Evolutionary conservation across 2,113 vertebrate species (phyloP).

Genomic region (Plotosus lineatus): DNA sequence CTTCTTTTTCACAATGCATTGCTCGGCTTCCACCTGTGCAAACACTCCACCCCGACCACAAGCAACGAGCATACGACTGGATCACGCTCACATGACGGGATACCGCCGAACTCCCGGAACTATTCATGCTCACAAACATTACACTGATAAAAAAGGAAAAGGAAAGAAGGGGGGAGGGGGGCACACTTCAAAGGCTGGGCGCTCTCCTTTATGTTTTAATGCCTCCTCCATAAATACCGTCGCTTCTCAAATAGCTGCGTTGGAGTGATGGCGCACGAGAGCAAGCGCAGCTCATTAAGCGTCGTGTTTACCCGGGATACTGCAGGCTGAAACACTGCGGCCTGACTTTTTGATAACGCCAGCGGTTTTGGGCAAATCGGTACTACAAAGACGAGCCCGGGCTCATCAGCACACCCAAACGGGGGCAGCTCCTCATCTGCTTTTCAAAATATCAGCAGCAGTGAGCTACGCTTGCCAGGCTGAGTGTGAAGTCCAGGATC

Average conservation of each 20-base stretch:
- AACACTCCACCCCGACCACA: slow-evolving; percentile 49
- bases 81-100: slow-evolving; percentile 37
- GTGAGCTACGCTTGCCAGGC: not conserved
- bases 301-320: slow-evolving; percentile 52
- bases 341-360: slow-evolving; percentile 23
- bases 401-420: slow-evolving; percentile 30
- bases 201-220: slow-evolving; percentile 55
- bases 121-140: slow-evolving; percentile 40
- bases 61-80: slow-evolving; percentile 35
- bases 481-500: slow-evolving; percentile 22
- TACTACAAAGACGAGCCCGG: slow-evolving; percentile 51
- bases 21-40: slow-evolving; percentile 59
- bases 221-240: slow-evolving; percentile 58
- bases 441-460: slow-evolving; percentile 32
- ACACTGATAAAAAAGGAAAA: slow-evolving; percentile 28
- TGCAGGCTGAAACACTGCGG: slow-evolving; percentile 36
- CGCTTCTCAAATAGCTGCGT: slow-evolving; percentile 43
- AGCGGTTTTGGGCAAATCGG: slow-evolving; percentile 41
- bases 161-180: not conserved
- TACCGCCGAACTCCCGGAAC: slow-evolving; percentile 34
- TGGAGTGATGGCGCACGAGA: slow-evolving; percentile 21
- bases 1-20: slow-evolving; percentile 41
- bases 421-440: slow-evolving; percentile 43
- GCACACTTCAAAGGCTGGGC: slow-evolving; percentile 44
- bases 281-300: slow-evolving; percentile 56